A percentile compares a stretch with the other conserved stretches of the same genome.
Evolutionary conservation across 2,113 vertebrate genomes (phyloP).

Genomic region (Gobius niger): DNA sequence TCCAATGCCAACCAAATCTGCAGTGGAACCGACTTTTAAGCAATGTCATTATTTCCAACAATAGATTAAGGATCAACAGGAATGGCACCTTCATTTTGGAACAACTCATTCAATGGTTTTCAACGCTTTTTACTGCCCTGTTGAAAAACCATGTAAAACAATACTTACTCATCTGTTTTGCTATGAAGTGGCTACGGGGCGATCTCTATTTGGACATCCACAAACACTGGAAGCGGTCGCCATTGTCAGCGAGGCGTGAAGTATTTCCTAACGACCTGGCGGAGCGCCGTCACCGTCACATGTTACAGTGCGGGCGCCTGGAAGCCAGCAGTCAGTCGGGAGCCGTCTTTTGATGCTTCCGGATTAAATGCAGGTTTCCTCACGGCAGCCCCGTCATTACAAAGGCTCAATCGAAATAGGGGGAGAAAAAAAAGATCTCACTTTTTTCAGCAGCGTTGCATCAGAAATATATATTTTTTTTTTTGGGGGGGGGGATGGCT

Average conservation of each 20-base stretch:
- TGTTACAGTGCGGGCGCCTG: slow-evolving; percentile 7
- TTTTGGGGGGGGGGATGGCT: background rate
- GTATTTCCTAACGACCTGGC: slow-evolving; percentile 38
- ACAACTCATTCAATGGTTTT: too few relatives aligned
- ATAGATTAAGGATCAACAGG: too few relatives aligned
- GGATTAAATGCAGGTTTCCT: slow-evolving; percentile 10
- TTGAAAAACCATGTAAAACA: too few relatives aligned
- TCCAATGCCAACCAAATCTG: too few relatives aligned
- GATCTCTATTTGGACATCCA: slow-evolving; percentile 25
- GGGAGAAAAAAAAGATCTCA: slow-evolving; percentile 3
- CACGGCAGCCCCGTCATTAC: slow-evolving; percentile 22
- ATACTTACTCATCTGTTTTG: too few relatives aligned
- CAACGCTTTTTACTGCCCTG: too few relatives aligned
- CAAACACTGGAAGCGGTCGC: slow-evolving; percentile 24
- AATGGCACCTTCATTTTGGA: too few relatives aligned
- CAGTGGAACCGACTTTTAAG: too few relatives aligned
- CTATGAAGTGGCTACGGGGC: background rate
- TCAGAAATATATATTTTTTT: slow-evolving; percentile 19
- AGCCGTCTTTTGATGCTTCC: slow-evolving; percentile 19
- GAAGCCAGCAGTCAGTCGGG: background rate
- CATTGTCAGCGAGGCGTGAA: slow-evolving; percentile 31
- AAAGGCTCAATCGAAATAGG: slow-evolving; percentile 16
- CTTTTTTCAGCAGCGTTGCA: slow-evolving; percentile 22
- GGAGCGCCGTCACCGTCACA: slow-evolving; percentile 29
- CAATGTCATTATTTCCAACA: too few relatives aligned